These are phyloP conservation scores for Chaenocephalus aceratus DNA, from an alignment of 2,113 vertebrate genomes.

Conservation along the genomic window DNA sequence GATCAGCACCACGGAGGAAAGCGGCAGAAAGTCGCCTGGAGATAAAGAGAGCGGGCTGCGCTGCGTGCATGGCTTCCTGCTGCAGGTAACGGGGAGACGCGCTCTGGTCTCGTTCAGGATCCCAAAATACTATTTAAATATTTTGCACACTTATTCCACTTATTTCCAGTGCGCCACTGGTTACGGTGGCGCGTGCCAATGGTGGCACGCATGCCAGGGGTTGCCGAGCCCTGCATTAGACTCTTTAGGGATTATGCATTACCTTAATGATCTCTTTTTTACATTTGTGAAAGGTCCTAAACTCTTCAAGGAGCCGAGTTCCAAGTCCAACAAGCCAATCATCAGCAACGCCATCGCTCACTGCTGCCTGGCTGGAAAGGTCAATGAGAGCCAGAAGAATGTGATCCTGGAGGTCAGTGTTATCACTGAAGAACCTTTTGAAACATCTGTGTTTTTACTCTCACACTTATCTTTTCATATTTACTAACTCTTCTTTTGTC, in stretches of 20 bases:
- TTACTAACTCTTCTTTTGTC: not conserved
- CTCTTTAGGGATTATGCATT: not conserved
- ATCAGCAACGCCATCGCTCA: slow-evolving; percentile 96
- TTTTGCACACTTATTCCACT: no score
- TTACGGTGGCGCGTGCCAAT: no score
- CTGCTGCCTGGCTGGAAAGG: slow-evolving; percentile 96
- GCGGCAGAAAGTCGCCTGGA: no score
- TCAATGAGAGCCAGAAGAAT: slow-evolving; percentile 94
- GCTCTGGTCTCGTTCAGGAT: no score
- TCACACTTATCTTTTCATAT: not conserved
- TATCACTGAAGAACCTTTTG: not conserved
- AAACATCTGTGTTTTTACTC: not conserved
- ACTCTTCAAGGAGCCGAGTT: slow-evolving; percentile 96
- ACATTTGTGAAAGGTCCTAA: slow-evolving; percentile 87
- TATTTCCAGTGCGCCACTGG: no score
- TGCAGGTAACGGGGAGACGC: no score
- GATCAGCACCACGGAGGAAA: no score
- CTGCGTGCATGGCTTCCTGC: no score
- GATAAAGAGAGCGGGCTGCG: no score
- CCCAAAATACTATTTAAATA: no score
- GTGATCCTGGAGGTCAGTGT: slow-evolving; percentile 87
- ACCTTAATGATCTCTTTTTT: not conserved
- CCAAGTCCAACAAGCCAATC: slow-evolving; percentile 96
- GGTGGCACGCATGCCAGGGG: no score
- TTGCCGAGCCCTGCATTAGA: no score